phyloP scores from a whole-genome alignment of 2,888 invertebrate species.

The Cheilosia urbana region DNA sequence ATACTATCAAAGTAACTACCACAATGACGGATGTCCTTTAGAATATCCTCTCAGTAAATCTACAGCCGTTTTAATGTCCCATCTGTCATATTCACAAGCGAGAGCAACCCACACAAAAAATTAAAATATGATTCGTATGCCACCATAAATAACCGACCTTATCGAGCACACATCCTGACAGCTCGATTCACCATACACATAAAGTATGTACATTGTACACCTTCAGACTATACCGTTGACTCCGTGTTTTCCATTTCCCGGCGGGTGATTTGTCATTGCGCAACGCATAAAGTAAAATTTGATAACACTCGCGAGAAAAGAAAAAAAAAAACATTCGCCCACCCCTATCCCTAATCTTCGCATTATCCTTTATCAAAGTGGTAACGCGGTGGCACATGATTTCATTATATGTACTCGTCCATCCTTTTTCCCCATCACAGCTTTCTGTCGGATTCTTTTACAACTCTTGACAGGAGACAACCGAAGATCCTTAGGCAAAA shows the following conservation, averaged over 20 bases:
- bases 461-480: slow-evolving; percentile 60
- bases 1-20: slow-evolving; percentile 69
- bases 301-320: slow-evolving; percentile 52
- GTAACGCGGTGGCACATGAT: slow-evolving; percentile 54
- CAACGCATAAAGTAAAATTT: slow-evolving; percentile 72
- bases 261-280: slow-evolving; percentile 74
- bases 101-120: slow-evolving; percentile 11
- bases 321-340: slow-evolving; percentile 2
- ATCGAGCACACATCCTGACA: slow-evolving; percentile 74
- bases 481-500: slow-evolving; percentile 59
- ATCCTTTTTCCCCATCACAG: slow-evolving; percentile 3
- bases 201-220: slow-evolving; percentile 55
- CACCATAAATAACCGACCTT: slow-evolving; percentile 74
- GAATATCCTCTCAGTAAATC: slow-evolving; percentile 74
- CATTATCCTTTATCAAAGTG: slow-evolving; percentile 73
- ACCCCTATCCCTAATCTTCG: slow-evolving; percentile 63
- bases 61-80: slow-evolving; percentile 72
- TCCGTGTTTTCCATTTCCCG: slow-evolving; percentile 66
- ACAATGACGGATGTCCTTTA: slow-evolving; percentile 74
- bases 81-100: slow-evolving; percentile 70
- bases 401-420: slow-evolving; percentile 64
- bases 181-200: slow-evolving; percentile 59
- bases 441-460: slow-evolving; percentile 44
- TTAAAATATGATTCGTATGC: slow-evolving; percentile 53
- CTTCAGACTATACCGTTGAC: slow-evolving; percentile 52